phyloP scores from a whole-genome alignment of 1,140 invertebrate species.

The Bombus superbus region DNA sequence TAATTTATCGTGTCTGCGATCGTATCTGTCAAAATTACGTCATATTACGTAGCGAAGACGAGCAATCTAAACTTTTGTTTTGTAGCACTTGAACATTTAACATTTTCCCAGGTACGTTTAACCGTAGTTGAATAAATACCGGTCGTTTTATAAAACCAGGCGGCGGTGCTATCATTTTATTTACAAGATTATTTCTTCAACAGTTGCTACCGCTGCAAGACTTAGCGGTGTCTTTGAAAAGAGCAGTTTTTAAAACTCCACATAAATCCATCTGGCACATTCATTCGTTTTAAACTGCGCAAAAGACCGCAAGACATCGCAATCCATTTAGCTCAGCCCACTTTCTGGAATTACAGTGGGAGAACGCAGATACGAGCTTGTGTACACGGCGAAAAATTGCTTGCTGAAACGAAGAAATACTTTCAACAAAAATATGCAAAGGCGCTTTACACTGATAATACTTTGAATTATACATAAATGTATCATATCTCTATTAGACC shows the following conservation, averaged over 20 bases:
- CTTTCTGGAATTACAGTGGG: slow-evolving; percentile 55
- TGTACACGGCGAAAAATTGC: slow-evolving; percentile 42
- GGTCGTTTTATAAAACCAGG: background rate
- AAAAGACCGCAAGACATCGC: slow-evolving; percentile 49
- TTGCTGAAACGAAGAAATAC: slow-evolving; percentile 48
- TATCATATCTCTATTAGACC: background rate
- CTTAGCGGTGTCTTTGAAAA: slow-evolving; percentile 20
- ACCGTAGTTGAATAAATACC: background rate
- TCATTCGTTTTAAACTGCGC: slow-evolving; percentile 60
- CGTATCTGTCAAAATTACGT: background rate
- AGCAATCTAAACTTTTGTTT: background rate
- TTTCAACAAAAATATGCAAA: slow-evolving; percentile 46
- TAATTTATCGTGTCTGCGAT: too few species aligned
- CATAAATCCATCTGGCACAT: slow-evolving; percentile 60
- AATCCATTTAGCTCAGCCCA: slow-evolving; percentile 61
- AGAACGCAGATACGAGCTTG: slow-evolving; percentile 37
- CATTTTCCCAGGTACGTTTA: background rate
- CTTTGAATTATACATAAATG: background rate
- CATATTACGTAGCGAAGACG: background rate
- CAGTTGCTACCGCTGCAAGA: background rate
- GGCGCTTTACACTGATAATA: slow-evolving; percentile 28
- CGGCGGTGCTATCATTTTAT: slow-evolving; percentile 1
- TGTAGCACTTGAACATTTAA: background rate
- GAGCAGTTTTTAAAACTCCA: slow-evolving; percentile 51
- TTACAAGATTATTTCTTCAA: slow-evolving; percentile 23